These are phyloP conservation scores for Eucidaris tribuloides DNA, from an alignment of 35 echinoderm and acorn worm genomes.

Conservation along the genomic window DNA sequence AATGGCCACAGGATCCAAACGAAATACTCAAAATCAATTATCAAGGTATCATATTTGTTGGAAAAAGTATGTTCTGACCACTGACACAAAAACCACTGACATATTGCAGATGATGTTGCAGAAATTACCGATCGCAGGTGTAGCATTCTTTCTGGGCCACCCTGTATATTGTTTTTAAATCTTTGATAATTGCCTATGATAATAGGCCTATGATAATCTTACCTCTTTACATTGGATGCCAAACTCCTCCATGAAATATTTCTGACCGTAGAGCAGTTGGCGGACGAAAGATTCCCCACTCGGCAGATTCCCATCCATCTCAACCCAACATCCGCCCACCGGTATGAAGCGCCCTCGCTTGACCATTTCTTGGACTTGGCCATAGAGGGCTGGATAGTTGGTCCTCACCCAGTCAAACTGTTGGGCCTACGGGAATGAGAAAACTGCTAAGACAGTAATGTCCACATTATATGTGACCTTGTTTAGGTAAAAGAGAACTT, in stretches of 20 bases:
- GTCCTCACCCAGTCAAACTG: constrained; percentile 89
- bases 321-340: constrained; percentile 92
- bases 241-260: constrained; percentile 84
- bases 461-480: neutral
- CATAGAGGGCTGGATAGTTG: constrained; percentile 67
- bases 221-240: constrained; percentile 82
- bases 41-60: too few species aligned
- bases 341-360: constrained; percentile 78
- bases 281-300: constrained; percentile 92
- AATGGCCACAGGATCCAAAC: too few species aligned
- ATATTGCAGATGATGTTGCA: too few species aligned
- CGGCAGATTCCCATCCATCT: constrained; percentile 96
- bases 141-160: too few species aligned
- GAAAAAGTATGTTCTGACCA: too few species aligned
- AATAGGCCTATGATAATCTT: too few species aligned
- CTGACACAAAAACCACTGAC: too few species aligned
- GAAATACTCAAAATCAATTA: too few species aligned
- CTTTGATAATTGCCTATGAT: too few species aligned
- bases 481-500: too few species aligned
- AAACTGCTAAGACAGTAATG: neutral
- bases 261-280: constrained; percentile 83
- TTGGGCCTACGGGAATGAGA: constrained; percentile 53
- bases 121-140: too few species aligned
- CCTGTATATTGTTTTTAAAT: too few species aligned
- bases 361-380: constrained; percentile 46